Conservation (phyloP, 64 coral and sea anemone genomes). For the Trachythela sp. region DNA sequence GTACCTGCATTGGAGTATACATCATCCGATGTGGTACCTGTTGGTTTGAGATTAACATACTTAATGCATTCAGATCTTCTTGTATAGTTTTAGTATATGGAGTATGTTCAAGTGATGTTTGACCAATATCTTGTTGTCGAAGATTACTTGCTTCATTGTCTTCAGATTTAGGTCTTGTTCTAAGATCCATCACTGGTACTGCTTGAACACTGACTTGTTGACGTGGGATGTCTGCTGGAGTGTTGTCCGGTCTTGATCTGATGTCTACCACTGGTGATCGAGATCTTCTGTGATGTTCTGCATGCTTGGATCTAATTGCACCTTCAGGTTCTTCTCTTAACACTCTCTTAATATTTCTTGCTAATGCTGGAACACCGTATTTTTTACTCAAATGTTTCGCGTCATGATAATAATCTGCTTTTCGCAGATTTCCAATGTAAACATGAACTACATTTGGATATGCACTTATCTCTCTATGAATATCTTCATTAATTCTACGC, state of each 20-base stretch:
- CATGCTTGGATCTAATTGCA: background rate
- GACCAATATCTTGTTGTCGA: background rate
- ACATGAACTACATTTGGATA: slow-evolving; percentile 15
- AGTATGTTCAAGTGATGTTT: background rate
- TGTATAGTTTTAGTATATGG: background rate
- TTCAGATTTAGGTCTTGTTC: background rate
- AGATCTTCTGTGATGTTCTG: background rate
- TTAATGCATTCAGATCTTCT: background rate
- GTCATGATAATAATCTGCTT: background rate
- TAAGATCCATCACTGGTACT: background rate
- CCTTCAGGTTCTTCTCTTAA: background rate
- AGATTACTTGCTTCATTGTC: background rate
- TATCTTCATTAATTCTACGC: background rate
- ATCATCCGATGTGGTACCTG: background rate
- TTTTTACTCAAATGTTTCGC: slow-evolving; percentile 11
- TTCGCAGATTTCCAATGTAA: background rate
- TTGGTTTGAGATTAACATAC: background rate
- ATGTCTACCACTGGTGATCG: no score
- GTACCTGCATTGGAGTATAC: background rate
- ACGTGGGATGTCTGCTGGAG: background rate
- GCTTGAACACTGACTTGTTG: background rate
- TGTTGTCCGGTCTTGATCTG: background rate
- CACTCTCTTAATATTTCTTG: slow-evolving; percentile 2
- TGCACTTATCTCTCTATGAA: background rate
- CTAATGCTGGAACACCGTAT: background rate